These are phyloP conservation scores for Sturnus vulgaris DNA, from an alignment of 2,113 vertebrate genomes.

Conservation along the genomic window DNA sequence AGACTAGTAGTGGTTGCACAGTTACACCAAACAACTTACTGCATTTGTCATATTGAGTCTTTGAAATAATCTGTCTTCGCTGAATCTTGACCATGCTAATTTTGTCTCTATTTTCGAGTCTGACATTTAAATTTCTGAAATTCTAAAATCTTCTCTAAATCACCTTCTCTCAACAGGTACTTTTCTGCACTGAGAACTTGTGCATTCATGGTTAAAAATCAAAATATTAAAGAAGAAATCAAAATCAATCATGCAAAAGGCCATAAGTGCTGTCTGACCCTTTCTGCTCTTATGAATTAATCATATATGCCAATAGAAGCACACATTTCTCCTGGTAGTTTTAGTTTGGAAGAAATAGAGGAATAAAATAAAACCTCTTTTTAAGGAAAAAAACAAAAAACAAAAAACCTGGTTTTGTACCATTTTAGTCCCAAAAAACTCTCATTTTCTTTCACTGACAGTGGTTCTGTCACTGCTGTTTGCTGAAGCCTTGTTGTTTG, in stretches of 20 bases:
- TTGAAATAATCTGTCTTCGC: not conserved
- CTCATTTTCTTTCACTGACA: not conserved
- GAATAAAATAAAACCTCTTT: not conserved
- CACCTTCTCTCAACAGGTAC: not conserved
- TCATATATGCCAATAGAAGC: not conserved
- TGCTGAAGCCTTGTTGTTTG: not conserved
- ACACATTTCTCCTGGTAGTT: not conserved
- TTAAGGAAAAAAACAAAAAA: no score
- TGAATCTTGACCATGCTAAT: not conserved
- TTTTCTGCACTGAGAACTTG: not conserved
- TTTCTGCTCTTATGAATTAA: not conserved
- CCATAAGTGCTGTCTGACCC: accelerated
- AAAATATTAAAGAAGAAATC: not conserved
- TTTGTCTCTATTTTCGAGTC: not conserved
- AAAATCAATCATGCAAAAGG: not conserved
- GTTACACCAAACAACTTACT: not conserved
- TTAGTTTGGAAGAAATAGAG: not conserved
- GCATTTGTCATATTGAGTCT: not conserved
- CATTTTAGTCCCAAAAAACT: not conserved
- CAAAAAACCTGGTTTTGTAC: not conserved
- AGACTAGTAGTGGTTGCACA: not conserved
- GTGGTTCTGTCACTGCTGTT: not conserved
- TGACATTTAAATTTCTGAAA: not conserved
- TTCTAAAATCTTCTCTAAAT: not conserved
- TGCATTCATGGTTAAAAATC: not conserved